Percentiles rank a stretch among this genome's conserved stretches.
Evolutionary conservation across 2,797 vertebrate genomes (phyloP).

Genomic region (Amblyopsis hoosieri): DNA sequence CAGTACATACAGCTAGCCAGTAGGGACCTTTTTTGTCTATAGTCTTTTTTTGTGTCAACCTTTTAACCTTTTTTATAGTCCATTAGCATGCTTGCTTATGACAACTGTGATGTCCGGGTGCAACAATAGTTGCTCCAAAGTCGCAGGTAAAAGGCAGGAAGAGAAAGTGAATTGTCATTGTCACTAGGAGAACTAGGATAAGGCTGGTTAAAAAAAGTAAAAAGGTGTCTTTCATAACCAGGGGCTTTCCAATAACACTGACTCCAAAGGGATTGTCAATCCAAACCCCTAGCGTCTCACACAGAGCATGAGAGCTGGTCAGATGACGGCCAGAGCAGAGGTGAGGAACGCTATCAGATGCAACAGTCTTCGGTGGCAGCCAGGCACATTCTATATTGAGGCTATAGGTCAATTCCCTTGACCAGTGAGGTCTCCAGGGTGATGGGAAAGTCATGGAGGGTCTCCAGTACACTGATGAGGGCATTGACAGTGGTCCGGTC

Average conservation of each 20-base stretch:
- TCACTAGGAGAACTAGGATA: constrained; percentile 1
- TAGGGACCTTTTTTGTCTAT: neutral
- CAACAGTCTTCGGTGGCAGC: no score
- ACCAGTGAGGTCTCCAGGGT: constrained; percentile 89
- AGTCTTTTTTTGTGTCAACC: neutral
- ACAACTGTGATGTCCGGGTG: constrained; percentile 6
- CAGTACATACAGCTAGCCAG: neutral
- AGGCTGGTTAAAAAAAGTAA: constrained; percentile 5
- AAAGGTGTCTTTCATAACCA: constrained; percentile 21
- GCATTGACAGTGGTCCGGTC: constrained; percentile 84
- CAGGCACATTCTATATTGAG: neutral
- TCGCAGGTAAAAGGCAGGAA: constrained; percentile 15
- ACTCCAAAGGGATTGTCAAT: constrained; percentile 7
- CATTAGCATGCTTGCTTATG: constrained; percentile 20
- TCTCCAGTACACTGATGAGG: constrained; percentile 86
- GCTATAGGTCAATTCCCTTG: constrained; percentile 90
- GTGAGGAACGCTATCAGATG: no score
- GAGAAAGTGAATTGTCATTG: constrained; percentile 7
- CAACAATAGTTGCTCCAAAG: neutral
- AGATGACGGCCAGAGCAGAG: neutral
- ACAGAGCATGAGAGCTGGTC: constrained; percentile 2
- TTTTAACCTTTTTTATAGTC: neutral
- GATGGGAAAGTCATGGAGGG: constrained; percentile 87
- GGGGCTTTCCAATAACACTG: constrained; percentile 22
- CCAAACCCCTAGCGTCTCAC: constrained; percentile 5